Evolutionary conservation across 2,888 invertebrate species (phyloP), one percentile per base, ranked within the genome.

Genomic region (Hydrotaea diabolus): DNA sequence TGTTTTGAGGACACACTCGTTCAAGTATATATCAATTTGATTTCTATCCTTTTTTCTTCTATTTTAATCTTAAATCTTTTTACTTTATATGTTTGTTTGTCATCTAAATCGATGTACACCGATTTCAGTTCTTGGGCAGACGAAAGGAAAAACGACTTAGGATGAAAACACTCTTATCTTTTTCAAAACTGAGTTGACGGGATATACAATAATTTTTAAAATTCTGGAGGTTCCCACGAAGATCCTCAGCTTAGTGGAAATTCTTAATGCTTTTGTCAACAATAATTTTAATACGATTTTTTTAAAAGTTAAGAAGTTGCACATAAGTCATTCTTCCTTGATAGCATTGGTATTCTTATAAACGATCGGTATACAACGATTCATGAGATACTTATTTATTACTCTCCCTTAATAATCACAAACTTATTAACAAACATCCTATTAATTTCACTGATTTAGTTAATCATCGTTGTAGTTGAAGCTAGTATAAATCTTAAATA

Each of bases 1-100:
- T 99, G 99, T 93, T 98, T 98, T 93, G 96, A 96, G 89, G 95
- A 97, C 89, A 95, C 96, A 73, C 94, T 99, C 81, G 97, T 99
- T 77, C 98, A 98, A 94, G 98, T 97, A 90, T 93, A 93, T 87
- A 85, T 85, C 73, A 79, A 85, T 62, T 79, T 69, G 57, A 53
- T 71, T 80, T 80, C 8, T 39, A 8, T 39, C 8, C 9, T 39
- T 26, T 43, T n/a, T 49, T 49, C 8, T 49, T 49, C n/a, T n/a
- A n/a, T n/a, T 39, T 39, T 39, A 46, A 17, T 71, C 11, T 19
- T 71, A 53, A 49, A n/a, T 46, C 9, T 39, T 39, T 9, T 39
- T 74, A n/a, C 62, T 66, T 53, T 3, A 26, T 23, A 59, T 49
- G 15, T 21, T 76, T 39, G n/a, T 39, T 55, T 39, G 17, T 15